phyloP scores from a whole-genome alignment of 2,888 invertebrate genomes.

The Cheilosia variabilis region DNA sequence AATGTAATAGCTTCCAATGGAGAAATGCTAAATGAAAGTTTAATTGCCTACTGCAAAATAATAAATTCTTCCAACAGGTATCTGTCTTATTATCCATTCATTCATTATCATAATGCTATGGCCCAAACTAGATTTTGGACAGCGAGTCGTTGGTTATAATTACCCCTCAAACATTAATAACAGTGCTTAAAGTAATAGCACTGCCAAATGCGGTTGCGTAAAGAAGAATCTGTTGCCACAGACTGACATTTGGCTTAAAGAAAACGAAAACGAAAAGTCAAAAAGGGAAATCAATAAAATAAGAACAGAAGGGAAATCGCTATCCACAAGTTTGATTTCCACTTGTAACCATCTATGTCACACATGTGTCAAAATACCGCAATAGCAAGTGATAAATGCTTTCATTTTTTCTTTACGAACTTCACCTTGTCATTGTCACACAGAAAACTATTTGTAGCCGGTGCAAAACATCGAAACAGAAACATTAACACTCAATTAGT shows the following conservation, averaged over 20 bases:
- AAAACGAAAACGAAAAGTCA: neutral
- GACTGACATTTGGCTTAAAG: neutral
- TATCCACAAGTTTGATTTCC: slow-evolving; percentile 1
- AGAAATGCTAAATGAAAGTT: no score
- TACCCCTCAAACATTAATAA: neutral
- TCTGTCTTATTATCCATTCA: no score
- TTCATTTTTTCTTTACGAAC: slow-evolving; percentile 26
- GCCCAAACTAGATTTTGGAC: neutral
- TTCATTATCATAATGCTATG: neutral
- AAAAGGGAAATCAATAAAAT: slow-evolving; percentile 10
- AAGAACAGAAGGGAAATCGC: slow-evolving; percentile 11
- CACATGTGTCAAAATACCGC: slow-evolving; percentile 10
- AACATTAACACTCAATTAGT: slow-evolving; percentile 54
- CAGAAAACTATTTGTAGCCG: slow-evolving; percentile 17
- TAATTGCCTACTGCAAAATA: no score
- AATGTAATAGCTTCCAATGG: no score
- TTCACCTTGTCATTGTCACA: slow-evolving; percentile 61
- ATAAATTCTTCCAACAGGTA: no score
- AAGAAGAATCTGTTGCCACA: neutral
- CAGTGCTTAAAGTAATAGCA: neutral
- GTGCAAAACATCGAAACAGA: slow-evolving; percentile 31
- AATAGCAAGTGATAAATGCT: slow-evolving; percentile 1
- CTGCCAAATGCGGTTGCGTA: neutral
- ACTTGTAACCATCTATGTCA: neutral
- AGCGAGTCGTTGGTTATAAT: neutral